Evolutionary conservation across 2,797 vertebrate genomes (phyloP), one percentile per base, ranked within the genome.

Genomic region (Arnoldichthys spilopterus): DNA sequence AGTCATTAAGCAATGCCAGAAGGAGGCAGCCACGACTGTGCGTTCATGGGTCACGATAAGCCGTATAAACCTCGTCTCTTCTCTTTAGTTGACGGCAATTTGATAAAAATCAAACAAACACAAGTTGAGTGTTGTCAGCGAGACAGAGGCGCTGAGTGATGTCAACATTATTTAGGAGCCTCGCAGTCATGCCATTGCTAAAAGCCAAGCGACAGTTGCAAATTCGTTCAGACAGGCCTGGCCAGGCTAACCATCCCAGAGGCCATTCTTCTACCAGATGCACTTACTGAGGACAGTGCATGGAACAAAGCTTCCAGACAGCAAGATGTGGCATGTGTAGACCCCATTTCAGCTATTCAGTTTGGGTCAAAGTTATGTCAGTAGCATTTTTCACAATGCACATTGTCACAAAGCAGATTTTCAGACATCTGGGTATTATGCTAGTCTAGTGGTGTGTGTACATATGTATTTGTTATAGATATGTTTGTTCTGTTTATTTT

Each of bases 161-260:
- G 89, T 90, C 88, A 90, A 82, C 78, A 77, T 20, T 69, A 78
- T 81, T 84, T 81, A 83, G 83, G 79, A 47, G 79, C 75, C 81
- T 89, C 64, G 76, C 78, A 89, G 90, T 86, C 88, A 79, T 64
- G 81, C 79, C 64, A 62, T 88, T 83, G 86, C 88, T 84, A 81
- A 84, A 70, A 85, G 80, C 82, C 67, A 77, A 87, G 76, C 87
- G 58, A 85, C 84, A 85, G 84, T 74, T 30, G 54, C 85, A 89
- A 90, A 93, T 90, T 82, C 72, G 75, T 90, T 90, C 72, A 72
- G 90, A 91, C 92, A 93, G 92, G 84, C 86, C 74, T 72, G 80
- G 87, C 87, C 86, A 91, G 85, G 77, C 85, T 80, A 90, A 90
- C 86, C 83, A 76, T 88, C 91, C 87, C 87, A 85, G 76, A 69